Evolutionary conservation across 2,888 invertebrate species (phyloP), one percentile per base, ranked within the genome.

Genomic region (Hyposoter didymator): DNA sequence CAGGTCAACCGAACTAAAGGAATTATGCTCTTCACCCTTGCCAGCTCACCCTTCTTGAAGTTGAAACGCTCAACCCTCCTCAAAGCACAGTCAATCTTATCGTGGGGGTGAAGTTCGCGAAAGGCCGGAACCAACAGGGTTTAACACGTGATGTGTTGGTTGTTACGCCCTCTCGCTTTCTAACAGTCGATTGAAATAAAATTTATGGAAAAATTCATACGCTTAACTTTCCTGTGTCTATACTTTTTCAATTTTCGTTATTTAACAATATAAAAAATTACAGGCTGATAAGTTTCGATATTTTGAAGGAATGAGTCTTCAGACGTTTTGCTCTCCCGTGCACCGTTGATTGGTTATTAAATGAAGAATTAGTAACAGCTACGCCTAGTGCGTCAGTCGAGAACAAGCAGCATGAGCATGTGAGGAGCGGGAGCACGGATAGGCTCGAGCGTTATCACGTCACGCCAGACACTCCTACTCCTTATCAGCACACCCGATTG

Each of bases 31-130:
- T 14, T 28, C 28, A 59, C 59, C 59, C 59, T 28, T 59, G 28
- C 59, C 14, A 5, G 59, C 59, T 59, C 14, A 59, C 59, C 59
- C 59, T 59, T 28, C 59, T 59, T 28, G 5, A 28, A 59, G 59
- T 59, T 14, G 28, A 59, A 59, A 28, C 59, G 28, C 28, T 59
- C 14, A 14, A 59, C 59, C 59, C 28, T 59, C 59, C 59, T 59
- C 28, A 59, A 59, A 59, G 59, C 28, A 10, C 8, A 55, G 22
- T 55, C 19, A 14, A 59, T 6, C 28, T 59, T 59, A 59, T 59
- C 28, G 28, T 28, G n/a, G 28, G 59, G 59, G 59, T 28, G 28
- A 59, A 59, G 28, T 14, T 59, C 19, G 28, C 12, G 28, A 28
- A 59, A 59, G 14, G 59, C 28, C 14, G 28, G 28, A 28, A 59